phyloP scores from a whole-genome alignment of 1,140 invertebrate genomes.

The Panagrolaimus sp. region DNA sequence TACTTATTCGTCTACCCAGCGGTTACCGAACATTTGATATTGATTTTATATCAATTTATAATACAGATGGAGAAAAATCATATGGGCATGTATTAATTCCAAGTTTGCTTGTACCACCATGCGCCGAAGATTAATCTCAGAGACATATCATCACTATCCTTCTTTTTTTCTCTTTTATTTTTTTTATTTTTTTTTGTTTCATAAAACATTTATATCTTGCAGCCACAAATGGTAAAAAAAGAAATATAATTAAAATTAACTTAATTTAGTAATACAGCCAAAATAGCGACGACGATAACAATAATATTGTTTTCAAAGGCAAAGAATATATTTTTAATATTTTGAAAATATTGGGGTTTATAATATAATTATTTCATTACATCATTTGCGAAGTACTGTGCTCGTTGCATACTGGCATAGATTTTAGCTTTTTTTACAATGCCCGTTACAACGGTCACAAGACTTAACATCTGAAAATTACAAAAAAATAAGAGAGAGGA shows the following conservation, averaged over 20 bases:
- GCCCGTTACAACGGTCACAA: constrained; percentile 55
- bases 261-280: constrained; percentile 3
- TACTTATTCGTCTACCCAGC: constrained; percentile 45
- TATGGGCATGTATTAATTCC: constrained; percentile 50
- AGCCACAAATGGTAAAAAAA: too few species aligned
- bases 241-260: background rate
- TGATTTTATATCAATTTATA: constrained; percentile 51
- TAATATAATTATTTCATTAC: too few species aligned
- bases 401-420: constrained; percentile 36
- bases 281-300: background rate
- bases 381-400: constrained; percentile 23
- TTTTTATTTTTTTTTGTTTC: too few species aligned
- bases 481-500: too few species aligned
- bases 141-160: too few species aligned
- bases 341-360: too few species aligned
- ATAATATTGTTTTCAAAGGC: too few species aligned
- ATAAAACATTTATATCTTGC: too few species aligned
- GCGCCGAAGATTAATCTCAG: constrained; percentile 38
- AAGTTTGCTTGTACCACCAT: constrained; percentile 48
- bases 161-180: too few species aligned
- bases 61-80: constrained; percentile 49
- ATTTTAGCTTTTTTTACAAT: constrained; percentile 25
- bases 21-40: constrained; percentile 53
- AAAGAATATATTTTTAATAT: too few species aligned
- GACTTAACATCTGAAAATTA: too few species aligned